A percentile compares a stretch with the other conserved stretches of the same genome.
Conservation (phyloP, 2,797 vertebrate genomes). For the Champsocephalus gunnari region DNA sequence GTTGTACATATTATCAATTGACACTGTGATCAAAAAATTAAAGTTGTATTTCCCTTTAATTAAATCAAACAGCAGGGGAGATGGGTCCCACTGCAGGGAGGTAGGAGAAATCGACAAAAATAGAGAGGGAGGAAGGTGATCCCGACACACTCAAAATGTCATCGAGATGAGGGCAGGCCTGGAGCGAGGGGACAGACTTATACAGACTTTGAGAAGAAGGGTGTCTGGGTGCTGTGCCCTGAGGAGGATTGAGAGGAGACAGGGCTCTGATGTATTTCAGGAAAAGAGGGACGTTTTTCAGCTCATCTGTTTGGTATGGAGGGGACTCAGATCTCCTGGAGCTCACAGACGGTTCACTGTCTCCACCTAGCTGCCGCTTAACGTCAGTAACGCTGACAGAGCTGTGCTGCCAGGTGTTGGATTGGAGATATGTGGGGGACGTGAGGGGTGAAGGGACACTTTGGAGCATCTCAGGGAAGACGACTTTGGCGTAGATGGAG, state of each 20-base stretch:
- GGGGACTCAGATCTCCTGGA: not conserved
- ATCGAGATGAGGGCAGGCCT: not conserved
- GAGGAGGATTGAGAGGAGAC: not conserved
- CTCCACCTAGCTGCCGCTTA: conserved; percentile 30
- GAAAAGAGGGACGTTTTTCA: not conserved
- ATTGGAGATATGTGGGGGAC: not conserved
- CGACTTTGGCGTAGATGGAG: conserved; percentile 38
- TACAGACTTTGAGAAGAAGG: conserved; percentile 1
- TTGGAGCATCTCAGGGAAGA: not conserved
- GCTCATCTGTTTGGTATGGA: not conserved
- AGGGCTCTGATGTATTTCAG: not conserved
- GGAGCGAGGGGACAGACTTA: not conserved
- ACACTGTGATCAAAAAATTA: not conserved
- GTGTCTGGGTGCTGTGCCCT: not conserved
- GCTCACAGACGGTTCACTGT: not conserved
- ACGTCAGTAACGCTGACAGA: not conserved
- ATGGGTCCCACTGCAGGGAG: conserved; percentile 24
- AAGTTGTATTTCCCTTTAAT: not conserved
- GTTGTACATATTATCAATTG: not conserved
- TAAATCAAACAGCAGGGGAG: not conserved
- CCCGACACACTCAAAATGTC: not conserved
- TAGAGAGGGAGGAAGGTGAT: not conserved
- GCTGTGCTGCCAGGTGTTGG: not conserved
- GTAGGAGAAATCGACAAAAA: conserved; percentile 34
- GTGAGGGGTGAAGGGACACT: not conserved